Percentiles rank a stretch among this genome's conserved stretches.
Conservation (phyloP, 1,140 invertebrate species). For the Coelopa frigida region DNA sequence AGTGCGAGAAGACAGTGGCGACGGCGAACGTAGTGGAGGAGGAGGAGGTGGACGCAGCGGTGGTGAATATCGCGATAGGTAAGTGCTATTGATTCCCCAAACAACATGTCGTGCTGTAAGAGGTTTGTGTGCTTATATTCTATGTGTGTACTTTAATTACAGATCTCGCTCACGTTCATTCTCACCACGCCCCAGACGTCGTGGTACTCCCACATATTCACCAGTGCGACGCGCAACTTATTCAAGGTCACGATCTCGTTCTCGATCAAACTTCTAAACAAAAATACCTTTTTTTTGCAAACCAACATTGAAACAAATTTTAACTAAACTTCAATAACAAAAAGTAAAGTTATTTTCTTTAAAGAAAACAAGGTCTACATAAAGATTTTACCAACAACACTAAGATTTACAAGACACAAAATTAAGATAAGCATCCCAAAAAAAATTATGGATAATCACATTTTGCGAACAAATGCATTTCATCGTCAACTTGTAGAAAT, state of each 20-base stretch:
- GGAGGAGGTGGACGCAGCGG: constrained; percentile 51
- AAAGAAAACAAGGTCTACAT: no score
- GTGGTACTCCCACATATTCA: constrained; percentile 68
- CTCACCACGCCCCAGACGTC: constrained; percentile 74
- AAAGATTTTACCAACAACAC: no score
- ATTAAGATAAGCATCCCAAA: no score
- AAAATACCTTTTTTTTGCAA: background rate
- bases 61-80: constrained; percentile 42
- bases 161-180: constrained; percentile 63
- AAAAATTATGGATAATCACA: no score
- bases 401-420: no score
- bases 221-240: constrained; percentile 74
- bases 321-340: no score
- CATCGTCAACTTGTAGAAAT: no score
- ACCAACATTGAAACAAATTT: no score
- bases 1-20: constrained; percentile 86
- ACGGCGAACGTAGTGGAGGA: constrained; percentile 46
- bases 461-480: no score
- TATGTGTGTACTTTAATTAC: background rate
- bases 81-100: constrained; percentile 12
- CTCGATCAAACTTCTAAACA: constrained; percentile 49
- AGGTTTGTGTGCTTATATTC: no score
- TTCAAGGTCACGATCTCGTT: constrained; percentile 65
- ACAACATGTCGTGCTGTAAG: no score
- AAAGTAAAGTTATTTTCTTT: no score